Base-by-base conservation (phyloP, 2,113 vertebrate species). In the Corynorhinus townsendii region DNA sequence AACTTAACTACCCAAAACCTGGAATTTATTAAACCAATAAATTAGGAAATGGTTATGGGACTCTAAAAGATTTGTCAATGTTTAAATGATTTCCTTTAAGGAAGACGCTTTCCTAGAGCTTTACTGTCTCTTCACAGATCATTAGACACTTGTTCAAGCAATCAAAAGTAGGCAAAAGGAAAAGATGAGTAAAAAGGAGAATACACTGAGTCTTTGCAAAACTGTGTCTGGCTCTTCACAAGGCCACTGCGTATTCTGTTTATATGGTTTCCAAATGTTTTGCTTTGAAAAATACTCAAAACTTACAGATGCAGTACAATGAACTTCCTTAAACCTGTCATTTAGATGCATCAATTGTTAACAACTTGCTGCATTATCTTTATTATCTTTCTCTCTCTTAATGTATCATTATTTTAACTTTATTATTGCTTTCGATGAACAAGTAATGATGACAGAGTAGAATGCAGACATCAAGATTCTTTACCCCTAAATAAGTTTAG, bases 21-120 rank as follows among this genome's bases (percentile, higher is more conserved):
- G n/a, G 20, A 83, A 90, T 91, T 96, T 94, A 95, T 76, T 76
- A 84, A 87, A 66, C 22, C 66, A 92, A 80, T 96, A 93, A 92
- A 86, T 88, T 88, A 95, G 52, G n/a, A 90, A n/a, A 81, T 72
- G 12, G 66, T 76, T 94, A 88, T 90, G 26, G 68, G 68, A 86
- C 66, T 90, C 45, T 85, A 88, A 95, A 86, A 89, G 66, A 95
- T 96, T 94, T 94, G 77, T 80, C 86, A 47, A 95, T 92, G 81
- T 95, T 94, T 56, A 89, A 96, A 86, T 80, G 62, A 92, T 90
- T 91, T 83, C 33, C 75, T 90, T 95, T 90, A 95, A 90, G 66
- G 59, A 90, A 49, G 75, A 73, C 5, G 72, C 76, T 94, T 83
- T 93, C 43, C 68, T 66, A 33, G 72, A 90, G 45, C 79, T 95